Conservation (phyloP, 2,113 vertebrate species). For the Austrofundulus limnaeus region DNA sequence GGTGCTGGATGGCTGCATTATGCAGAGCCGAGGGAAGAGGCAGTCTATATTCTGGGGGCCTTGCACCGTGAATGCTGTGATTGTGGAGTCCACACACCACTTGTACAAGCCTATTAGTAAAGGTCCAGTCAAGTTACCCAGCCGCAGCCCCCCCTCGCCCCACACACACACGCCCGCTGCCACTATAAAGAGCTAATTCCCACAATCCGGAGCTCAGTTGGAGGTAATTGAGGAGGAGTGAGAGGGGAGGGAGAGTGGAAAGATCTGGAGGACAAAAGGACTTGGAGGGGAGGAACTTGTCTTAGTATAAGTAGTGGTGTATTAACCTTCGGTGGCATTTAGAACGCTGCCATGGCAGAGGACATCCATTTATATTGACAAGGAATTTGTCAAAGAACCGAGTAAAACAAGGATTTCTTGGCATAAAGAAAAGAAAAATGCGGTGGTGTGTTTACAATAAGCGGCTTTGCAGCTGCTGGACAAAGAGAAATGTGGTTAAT, state of each 20-base stretch:
- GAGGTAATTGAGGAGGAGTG: slow-evolving; percentile 53
- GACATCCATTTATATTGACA: slow-evolving; percentile 26
- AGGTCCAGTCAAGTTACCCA: slow-evolving; percentile 46
- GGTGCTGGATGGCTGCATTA: slow-evolving; percentile 26
- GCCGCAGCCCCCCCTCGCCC: not conserved
- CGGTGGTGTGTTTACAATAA: slow-evolving; percentile 29
- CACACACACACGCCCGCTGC: slow-evolving; percentile 7
- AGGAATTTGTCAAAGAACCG: slow-evolving; percentile 28
- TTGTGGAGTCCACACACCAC: slow-evolving; percentile 32
- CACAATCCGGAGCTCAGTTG: slow-evolving; percentile 49
- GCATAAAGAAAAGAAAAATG: not conserved
- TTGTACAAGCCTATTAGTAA: slow-evolving; percentile 65
- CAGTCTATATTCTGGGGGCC: slow-evolving; percentile 34
- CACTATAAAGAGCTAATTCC: slow-evolving; percentile 58
- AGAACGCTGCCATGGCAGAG: slow-evolving; percentile 24
- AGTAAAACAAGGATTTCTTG: slow-evolving; percentile 21
- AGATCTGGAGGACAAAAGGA: slow-evolving; percentile 51
- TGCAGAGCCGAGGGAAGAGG: slow-evolving; percentile 14
- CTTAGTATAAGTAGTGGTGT: slow-evolving; percentile 39
- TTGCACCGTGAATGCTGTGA: slow-evolving; percentile 47
- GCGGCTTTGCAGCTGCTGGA: slow-evolving; percentile 26
- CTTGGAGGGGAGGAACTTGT: slow-evolving; percentile 48
- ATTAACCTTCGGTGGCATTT: slow-evolving; percentile 55
- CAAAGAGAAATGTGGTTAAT: slow-evolving; percentile 70
- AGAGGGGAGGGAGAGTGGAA: slow-evolving; percentile 20